Percentiles rank a stretch among this genome's conserved stretches.
phyloP scores from a whole-genome alignment of 2,113 vertebrate species.

The Urocolius indicus region DNA sequence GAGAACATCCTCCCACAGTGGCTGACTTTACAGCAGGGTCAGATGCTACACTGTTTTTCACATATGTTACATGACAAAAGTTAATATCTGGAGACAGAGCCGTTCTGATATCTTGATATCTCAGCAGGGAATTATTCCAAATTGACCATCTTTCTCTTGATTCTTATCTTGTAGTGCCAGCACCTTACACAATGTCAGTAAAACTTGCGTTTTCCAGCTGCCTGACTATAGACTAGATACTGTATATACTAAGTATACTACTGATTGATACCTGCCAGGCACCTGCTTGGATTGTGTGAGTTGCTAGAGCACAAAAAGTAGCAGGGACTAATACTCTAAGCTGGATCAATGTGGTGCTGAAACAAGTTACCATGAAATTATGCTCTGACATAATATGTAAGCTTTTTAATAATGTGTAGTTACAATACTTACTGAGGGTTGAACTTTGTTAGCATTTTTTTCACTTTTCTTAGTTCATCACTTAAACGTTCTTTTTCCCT shows the following conservation, averaged over 20 bases:
- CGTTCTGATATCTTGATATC: not conserved
- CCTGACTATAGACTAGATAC: not conserved
- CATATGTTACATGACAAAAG: not conserved
- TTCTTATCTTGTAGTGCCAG: not conserved
- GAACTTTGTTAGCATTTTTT: not conserved
- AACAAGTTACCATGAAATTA: not conserved
- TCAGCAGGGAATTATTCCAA: not conserved
- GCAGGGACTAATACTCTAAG: not conserved
- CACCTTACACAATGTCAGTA: not conserved
- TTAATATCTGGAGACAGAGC: not conserved
- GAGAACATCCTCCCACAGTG: not conserved
- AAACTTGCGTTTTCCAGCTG: not conserved
- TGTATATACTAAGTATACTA: too few species aligned
- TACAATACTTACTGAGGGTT: constrained; percentile 32
- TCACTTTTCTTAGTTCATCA: not conserved
- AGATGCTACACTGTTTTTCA: not conserved
- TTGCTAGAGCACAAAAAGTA: not conserved
- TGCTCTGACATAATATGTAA: rapidly evolving
- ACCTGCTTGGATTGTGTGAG: not conserved
- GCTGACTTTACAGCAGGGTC: not conserved
- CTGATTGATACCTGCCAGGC: not conserved
- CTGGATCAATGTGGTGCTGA: not conserved
- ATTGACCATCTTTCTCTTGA: not conserved
- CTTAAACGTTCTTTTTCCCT: not conserved
- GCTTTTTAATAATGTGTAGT: not conserved